phyloP scores from a whole-genome alignment of 2,797 vertebrate species.

The Sternotherus odoratus region DNA sequence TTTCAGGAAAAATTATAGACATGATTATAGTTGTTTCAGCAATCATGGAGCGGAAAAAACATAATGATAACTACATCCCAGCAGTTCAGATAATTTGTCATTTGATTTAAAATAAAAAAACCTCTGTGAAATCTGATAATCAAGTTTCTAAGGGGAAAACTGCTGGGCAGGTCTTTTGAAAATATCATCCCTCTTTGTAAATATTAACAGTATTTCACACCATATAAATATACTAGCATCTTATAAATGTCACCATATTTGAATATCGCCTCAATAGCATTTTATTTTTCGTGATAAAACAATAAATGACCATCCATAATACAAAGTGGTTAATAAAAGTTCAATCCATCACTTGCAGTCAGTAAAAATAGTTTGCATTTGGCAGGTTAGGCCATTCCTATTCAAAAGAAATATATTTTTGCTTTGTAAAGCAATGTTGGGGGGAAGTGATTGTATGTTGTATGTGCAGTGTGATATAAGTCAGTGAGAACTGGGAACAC shows the following conservation, averaged over 20 bases:
- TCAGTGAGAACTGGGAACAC: neutral
- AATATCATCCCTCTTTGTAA: conserved; percentile 47
- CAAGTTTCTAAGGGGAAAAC: neutral
- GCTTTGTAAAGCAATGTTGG: neutral
- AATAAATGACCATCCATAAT: conserved; percentile 63
- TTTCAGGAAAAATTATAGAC: conserved; percentile 33
- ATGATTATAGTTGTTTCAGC: conserved; percentile 27
- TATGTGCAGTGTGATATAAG: neutral
- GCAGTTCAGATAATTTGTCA: conserved; percentile 3
- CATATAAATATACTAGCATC: conserved; percentile 45
- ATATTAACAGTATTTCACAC: conserved; percentile 57
- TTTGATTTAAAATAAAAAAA: neutral
- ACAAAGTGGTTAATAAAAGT: conserved; percentile 37
- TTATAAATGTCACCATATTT: conserved; percentile 63
- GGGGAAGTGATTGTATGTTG: neutral
- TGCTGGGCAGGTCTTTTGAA: conserved; percentile 6
- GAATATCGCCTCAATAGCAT: conserved; percentile 53
- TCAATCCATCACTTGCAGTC: neutral
- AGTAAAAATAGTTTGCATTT: neutral
- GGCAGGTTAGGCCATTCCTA: rapidly evolving
- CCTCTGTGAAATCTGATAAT: neutral
- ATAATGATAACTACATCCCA: neutral
- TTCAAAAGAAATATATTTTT: neutral
- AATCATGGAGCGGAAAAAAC: neutral
- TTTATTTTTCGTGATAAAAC: conserved; percentile 59